phyloP scores from a whole-genome alignment of 2,797 vertebrate species.

The Acridotheres tristis region DNA sequence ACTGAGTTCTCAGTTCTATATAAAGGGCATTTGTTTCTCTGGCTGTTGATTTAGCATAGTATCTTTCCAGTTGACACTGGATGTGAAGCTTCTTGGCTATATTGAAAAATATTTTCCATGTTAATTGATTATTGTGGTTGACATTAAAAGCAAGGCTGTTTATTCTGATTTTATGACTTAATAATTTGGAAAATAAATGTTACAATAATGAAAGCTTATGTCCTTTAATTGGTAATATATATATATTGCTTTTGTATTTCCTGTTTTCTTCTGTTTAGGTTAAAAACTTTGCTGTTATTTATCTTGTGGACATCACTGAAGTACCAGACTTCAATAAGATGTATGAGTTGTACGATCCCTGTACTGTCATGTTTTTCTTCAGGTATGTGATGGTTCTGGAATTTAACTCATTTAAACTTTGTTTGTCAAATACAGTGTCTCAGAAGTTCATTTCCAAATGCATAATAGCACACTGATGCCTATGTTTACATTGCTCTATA shows the following conservation, averaged over 20 bases:
- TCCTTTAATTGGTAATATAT: background rate
- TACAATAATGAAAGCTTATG: background rate
- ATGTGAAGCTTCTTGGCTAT: background rate
- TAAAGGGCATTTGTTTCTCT: background rate
- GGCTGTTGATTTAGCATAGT: background rate
- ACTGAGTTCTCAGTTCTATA: background rate
- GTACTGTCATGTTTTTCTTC: slow-evolving; percentile 99
- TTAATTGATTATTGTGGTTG: background rate
- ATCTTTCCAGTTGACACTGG: background rate
- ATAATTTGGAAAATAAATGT: background rate
- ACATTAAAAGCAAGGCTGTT: background rate
- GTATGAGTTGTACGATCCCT: slow-evolving; percentile 97
- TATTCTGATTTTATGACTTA: background rate
- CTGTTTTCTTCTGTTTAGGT: slow-evolving; percentile 79
- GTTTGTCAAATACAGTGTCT: background rate
- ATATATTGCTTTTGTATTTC: background rate
- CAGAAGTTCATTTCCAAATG: background rate
- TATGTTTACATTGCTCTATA: background rate
- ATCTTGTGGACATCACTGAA: slow-evolving; percentile 98
- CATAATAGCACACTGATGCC: background rate
- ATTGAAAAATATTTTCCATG: background rate
- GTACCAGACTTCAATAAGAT: slow-evolving; percentile 99
- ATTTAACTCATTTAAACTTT: background rate
- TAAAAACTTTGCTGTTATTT: slow-evolving; percentile 98
- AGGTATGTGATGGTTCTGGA: slow-evolving; percentile 78